Evolutionary conservation across 2,113 vertebrate species (phyloP), one percentile per base, ranked within the genome.

Genomic region (Dasyornis broadbenti): DNA sequence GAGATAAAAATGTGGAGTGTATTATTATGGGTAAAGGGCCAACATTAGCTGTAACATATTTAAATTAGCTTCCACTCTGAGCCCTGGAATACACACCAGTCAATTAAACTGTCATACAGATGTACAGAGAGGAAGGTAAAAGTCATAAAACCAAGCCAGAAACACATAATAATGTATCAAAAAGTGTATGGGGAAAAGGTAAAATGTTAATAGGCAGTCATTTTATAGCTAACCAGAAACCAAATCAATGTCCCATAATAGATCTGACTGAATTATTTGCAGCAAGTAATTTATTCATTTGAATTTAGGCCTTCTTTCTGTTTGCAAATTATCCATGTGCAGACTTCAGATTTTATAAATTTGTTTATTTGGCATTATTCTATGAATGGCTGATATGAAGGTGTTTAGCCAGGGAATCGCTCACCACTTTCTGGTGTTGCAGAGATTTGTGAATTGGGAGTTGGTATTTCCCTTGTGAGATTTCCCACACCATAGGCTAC

Each of bases 141-240:
- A 97, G 96, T 96, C 96, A 49, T 97, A 97, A 97, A 97, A 91
- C 72, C 96, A 91, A 93, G 82, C 93, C 86, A 92, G 86, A 95
- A 97, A 90, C 95, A 92, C 94, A 97, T 96, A 97, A 97, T 95
- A 97, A 97, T 97, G 89, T 95, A 97, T 97, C 95, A 97, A 96
- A 96, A 97, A 97, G 91, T 91, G 95, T 59, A 79, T 60, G 60
- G 93, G 89, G 96, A 93, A 92, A 97, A 96, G 91, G 93, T 93
- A 95, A 96, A 97, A 95, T 94, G 95, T 96, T 97, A 97, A 97
- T 96, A 97, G 84, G 86, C 85, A 95, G 89, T 95, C 93, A 95
- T 96, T 97, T 97, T 95, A 96, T 84, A 92, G 84, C 94, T 95
- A 95, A 95, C 69, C 88, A 96, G 96, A 95, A 97, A 92, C 93